Evolutionary conservation across 2,888 invertebrate species (phyloP), one percentile per base, ranked within the genome.

Genomic region (Pseudeuparius sepicola): DNA sequence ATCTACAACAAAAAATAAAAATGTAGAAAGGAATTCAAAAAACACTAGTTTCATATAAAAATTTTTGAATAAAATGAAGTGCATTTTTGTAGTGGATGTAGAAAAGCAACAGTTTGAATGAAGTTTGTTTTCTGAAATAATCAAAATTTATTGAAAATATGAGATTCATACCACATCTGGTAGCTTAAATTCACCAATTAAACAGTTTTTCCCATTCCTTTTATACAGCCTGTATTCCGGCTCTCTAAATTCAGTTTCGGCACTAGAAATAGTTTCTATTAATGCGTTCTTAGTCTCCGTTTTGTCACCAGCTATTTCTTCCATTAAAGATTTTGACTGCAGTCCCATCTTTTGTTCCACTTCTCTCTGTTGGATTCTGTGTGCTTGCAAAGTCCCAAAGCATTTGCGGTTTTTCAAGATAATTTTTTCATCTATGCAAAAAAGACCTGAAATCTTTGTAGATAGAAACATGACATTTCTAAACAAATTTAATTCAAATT

Each of bases 331-430:
- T 11, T 23, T 42, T 28, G 33, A 29, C 7, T 15, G 27, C 4
- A 26, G 24, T 34, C 49, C 51, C 55, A 61, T 59, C 45, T 61
- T 58, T 18, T 56, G 43, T 44, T 71, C 69, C 1, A 75, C 64
- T 53, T 79, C 75, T 31, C 78, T 68, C 46, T 81, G 75, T 54
- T 81, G 76, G 45, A 86, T 77, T 50, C 78, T 72, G 57, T 87
- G 86, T 17, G 73, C 65, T 41, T 82, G 78, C 16, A 88, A 60
- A 27, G 68, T 75, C 3, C 87, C 87, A 54, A 82, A 73, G 13
- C 72, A 73, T 57, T 78, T 83, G 20, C 78, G 70, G 63, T 87
- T 79, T 53, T 75, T 79, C 39, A 88, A 57, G 34, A 82, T 65
- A 3, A 76, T 71, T 47, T 71, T 77, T 23, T 79, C 72, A 50